These are phyloP conservation scores for Eriocheir sinensis DNA, from an alignment of 1,140 invertebrate genomes.

Conservation along the genomic window DNA sequence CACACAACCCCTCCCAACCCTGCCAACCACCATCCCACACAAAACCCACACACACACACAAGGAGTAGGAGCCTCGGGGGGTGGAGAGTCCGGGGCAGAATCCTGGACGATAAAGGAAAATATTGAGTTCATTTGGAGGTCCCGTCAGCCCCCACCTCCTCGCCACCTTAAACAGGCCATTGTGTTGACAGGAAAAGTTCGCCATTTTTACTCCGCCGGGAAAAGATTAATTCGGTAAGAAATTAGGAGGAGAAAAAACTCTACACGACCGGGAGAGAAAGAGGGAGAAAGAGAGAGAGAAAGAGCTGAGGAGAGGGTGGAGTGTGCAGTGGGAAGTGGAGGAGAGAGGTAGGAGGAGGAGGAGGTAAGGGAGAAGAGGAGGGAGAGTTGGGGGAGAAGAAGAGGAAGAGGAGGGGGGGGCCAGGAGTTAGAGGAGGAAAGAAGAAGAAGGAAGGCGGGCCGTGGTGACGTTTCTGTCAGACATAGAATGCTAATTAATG, in stretches of 20 bases:
- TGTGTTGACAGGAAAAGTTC: constrained; percentile 75
- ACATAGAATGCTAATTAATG: constrained; percentile 78
- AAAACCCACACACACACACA: background rate
- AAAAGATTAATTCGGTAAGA: constrained; percentile 70
- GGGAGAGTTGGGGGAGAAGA: background rate
- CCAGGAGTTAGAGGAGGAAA: constrained; percentile 18
- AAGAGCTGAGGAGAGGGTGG: constrained; percentile 57
- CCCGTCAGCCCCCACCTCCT: constrained; percentile 59
- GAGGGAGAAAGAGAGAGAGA: constrained; percentile 51
- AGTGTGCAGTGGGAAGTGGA: background rate
- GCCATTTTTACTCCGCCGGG: constrained; percentile 46
- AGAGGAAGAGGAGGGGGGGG: background rate
- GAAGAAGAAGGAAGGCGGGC: background rate
- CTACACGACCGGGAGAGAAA: constrained; percentile 49
- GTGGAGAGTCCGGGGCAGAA: constrained; percentile 23
- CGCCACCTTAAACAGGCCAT: constrained; percentile 74
- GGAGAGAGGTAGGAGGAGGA: constrained; percentile 18
- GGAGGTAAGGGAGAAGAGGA: background rate
- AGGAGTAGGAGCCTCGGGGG: background rate
- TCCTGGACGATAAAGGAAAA: constrained; percentile 63
- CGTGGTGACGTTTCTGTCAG: constrained; percentile 61
- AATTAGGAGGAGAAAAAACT: constrained; percentile 64
- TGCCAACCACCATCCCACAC: background rate
- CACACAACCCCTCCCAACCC: background rate
- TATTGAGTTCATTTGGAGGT: constrained; percentile 74